Conservation (phyloP, 2,113 vertebrate genomes). For the Phodopus roborovskii region DNA sequence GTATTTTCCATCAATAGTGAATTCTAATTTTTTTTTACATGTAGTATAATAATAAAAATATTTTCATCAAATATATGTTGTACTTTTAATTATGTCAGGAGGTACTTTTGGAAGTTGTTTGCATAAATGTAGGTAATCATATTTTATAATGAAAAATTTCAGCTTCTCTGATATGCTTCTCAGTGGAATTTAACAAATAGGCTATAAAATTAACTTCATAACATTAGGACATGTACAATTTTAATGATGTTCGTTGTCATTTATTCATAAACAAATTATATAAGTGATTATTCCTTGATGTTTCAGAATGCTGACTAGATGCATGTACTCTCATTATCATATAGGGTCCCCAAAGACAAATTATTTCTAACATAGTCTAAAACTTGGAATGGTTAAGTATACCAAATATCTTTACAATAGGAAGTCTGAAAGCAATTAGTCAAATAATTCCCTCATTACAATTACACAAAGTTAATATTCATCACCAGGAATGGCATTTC, state of each 20-base stretch:
- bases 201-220: constrained; percentile 35
- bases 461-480: not conserved
- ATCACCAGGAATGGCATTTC: not conserved
- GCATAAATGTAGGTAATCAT: constrained; percentile 51
- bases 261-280: not conserved
- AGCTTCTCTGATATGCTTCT: not conserved
- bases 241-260: constrained; percentile 16
- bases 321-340: not conserved
- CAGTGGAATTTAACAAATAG: not conserved
- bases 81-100: constrained; percentile 48
- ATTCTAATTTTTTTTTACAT: not conserved
- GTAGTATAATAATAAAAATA: not conserved
- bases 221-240: not conserved
- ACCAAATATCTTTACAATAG: not conserved
- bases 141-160: constrained; percentile 54
- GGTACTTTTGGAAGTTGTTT: constrained; percentile 61
- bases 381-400: not conserved
- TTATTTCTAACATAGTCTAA: not conserved
- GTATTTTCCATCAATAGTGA: not conserved
- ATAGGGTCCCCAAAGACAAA: not conserved
- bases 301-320: not conserved
- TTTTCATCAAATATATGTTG: constrained; percentile 13
- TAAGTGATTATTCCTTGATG: not conserved
- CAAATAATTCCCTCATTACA: not conserved
- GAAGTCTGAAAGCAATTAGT: not conserved